These are phyloP conservation scores for Eristalis arbustorum DNA, from an alignment of 2,888 invertebrate species.

Conservation along the genomic window DNA sequence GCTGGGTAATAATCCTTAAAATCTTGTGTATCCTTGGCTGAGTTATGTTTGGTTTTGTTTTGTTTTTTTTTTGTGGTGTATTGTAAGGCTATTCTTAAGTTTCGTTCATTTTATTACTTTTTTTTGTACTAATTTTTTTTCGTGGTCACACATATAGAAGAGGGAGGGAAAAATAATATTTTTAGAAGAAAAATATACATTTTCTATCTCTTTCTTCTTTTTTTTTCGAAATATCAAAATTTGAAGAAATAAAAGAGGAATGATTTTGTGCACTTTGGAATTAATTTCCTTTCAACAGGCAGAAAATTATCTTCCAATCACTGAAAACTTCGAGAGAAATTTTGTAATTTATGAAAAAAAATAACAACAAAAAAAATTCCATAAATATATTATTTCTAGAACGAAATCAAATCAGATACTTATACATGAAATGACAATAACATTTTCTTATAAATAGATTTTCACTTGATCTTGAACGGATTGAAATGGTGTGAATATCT, in stretches of 20 bases:
- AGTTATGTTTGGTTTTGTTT: constrained; percentile 17
- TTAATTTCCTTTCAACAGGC: background rate
- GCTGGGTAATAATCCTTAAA: constrained; percentile 32
- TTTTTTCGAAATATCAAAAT: background rate
- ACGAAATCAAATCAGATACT: constrained; percentile 19
- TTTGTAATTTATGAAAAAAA: constrained; percentile 31
- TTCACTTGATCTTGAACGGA: constrained; percentile 70
- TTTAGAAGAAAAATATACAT: constrained; percentile 22
- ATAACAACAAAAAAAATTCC: background rate
- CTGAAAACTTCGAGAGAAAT: constrained; percentile 22
- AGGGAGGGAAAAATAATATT: constrained; percentile 27
- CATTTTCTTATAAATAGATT: constrained; percentile 62
- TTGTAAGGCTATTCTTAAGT: background rate
- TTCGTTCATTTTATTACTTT: constrained; percentile 37
- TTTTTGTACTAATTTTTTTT: constrained; percentile 24
- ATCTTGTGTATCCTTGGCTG: constrained; percentile 21
- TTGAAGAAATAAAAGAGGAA: background rate
- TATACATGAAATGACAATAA: constrained; percentile 57
- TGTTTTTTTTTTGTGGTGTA: constrained; percentile 22
- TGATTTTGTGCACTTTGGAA: background rate
- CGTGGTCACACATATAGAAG: background rate
- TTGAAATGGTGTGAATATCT: constrained; percentile 53
- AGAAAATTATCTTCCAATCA: background rate
- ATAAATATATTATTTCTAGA: constrained; percentile 34
- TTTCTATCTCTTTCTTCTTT: constrained; percentile 25